Evolutionary conservation across 2,888 invertebrate species (phyloP).

Genomic region (Catocala fraxini): DNA sequence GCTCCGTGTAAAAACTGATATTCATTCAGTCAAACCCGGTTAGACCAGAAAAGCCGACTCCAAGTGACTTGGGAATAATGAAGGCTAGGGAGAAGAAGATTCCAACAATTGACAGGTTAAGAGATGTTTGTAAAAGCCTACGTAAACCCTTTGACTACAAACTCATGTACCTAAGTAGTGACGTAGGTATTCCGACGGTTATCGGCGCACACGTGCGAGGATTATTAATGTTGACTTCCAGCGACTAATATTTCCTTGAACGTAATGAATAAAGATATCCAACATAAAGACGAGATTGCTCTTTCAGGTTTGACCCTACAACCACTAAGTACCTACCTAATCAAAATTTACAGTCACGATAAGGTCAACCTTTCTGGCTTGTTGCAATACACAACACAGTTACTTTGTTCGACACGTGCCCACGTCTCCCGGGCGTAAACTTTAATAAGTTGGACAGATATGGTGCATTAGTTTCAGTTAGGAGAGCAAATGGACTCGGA

Average conservation of each 20-base stretch:
- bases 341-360: slow-evolving; percentile 42
- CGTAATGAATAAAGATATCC: neutral
- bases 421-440: slow-evolving; percentile 75
- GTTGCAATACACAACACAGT: slow-evolving; percentile 46
- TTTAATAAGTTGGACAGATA: slow-evolving; percentile 75
- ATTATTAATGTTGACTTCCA: too few relatives aligned
- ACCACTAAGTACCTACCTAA: slow-evolving; percentile 19
- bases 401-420: slow-evolving; percentile 55
- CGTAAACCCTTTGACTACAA: too few relatives aligned
- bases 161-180: too few relatives aligned
- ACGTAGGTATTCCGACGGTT: too few relatives aligned
- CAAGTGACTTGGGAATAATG: too few relatives aligned
- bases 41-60: too few relatives aligned
- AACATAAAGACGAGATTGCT: neutral
- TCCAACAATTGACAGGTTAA: too few relatives aligned
- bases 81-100: too few relatives aligned
- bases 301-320: slow-evolving; percentile 10
- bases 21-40: too few relatives aligned
- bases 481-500: slow-evolving; percentile 62
- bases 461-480: slow-evolving; percentile 79
- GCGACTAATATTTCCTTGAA: neutral
- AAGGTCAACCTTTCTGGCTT: slow-evolving; percentile 31
- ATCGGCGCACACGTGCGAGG: too few relatives aligned
- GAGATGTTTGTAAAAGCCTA: too few relatives aligned
- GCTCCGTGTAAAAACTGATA: too few relatives aligned